Evolutionary conservation across 1,140 invertebrate genomes (phyloP), one percentile per base, ranked within the genome.

Genomic region (Drosophila insularis): DNA sequence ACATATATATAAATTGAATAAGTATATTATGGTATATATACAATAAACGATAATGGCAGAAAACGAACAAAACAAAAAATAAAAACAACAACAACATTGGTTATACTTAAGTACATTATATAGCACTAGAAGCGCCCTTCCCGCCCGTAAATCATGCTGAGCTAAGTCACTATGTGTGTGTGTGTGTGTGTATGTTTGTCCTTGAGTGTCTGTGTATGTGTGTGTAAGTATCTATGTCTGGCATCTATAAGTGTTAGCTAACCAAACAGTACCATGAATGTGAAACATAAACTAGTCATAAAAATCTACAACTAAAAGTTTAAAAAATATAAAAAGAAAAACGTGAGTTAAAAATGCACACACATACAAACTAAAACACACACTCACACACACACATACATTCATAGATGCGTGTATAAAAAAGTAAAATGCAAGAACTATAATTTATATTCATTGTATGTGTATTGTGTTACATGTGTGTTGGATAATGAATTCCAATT

Each of bases 401-500:
- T 27, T 27, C n/a, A 76, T 19, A 70, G 11, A 64, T 21, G 39
- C 35, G 59, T 54, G 58, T 37, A 71, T n/a, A 50, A 39, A 55
- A 23, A 70, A 59, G 53, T 71, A 77, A 31, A 63, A 35, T 62
- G 43, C 60, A 39, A 70, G 35, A 65, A 61, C 50, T 46, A 70
- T 64, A 69, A 63, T 70, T 65, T 32, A 79, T 78, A 78, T 78
- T 78, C 61, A 68, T 74, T 62, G 70, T 46, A 43, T 61, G 35
- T 71, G 62, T 43, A 70, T 69, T 81, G 66, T 77, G 74, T 80
- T 56, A 73, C 65, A 67, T 86, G 78, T 76, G 74, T 74, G 74
- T 81, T 81, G 79, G 68, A 78, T 86, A 70, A 86, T 76, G 82
- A 82, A 72, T 86, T 74, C 75, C 75, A 80, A 72, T 78, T 79